Conservation (phyloP, 2,797 vertebrate species). For the Siniperca scherzeri region DNA sequence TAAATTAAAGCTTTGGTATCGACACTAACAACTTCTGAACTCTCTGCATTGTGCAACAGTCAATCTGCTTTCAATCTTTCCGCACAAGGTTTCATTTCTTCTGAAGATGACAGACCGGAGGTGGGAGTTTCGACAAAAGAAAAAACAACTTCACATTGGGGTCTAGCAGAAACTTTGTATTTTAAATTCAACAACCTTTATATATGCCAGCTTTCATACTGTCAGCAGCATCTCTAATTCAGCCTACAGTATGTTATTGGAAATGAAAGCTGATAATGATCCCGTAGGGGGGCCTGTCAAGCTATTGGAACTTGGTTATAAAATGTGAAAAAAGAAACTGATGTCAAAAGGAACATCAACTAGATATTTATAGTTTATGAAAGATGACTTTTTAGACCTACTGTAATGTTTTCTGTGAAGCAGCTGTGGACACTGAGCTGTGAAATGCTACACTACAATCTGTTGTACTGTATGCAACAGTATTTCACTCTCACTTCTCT, state of each 20-base stretch:
- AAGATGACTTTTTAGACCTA: conserved; percentile 4
- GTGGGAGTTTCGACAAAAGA: conserved; percentile 66
- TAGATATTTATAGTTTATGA: conserved; percentile 36
- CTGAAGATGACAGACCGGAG: conserved; percentile 62
- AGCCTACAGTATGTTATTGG: conserved; percentile 50
- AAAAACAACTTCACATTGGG: conserved; percentile 55
- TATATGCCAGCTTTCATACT: conserved; percentile 70
- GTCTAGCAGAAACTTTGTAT: conserved; percentile 56
- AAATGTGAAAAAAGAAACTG: conserved; percentile 41
- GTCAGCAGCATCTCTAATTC: conserved; percentile 64
- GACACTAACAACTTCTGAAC: conserved; percentile 71
- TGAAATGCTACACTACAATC: neutral
- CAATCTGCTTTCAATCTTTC: conserved; percentile 63
- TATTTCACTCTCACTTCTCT: conserved; percentile 3
- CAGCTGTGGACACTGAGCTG: conserved; percentile 3
- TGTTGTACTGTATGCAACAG: neutral
- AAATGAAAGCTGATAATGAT: conserved; percentile 74
- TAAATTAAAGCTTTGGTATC: conserved; percentile 75
- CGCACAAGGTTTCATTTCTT: conserved; percentile 60
- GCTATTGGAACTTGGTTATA: conserved; percentile 34
- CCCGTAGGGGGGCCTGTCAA: conserved; percentile 54
- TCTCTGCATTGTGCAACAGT: conserved; percentile 64
- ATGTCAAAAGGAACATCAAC: conserved; percentile 48
- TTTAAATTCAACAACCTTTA: conserved; percentile 66
- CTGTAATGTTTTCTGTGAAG: conserved; percentile 12